Evolutionary conservation across 2,888 invertebrate genomes (phyloP).

Genomic region (Sympetrum striolatum): DNA sequence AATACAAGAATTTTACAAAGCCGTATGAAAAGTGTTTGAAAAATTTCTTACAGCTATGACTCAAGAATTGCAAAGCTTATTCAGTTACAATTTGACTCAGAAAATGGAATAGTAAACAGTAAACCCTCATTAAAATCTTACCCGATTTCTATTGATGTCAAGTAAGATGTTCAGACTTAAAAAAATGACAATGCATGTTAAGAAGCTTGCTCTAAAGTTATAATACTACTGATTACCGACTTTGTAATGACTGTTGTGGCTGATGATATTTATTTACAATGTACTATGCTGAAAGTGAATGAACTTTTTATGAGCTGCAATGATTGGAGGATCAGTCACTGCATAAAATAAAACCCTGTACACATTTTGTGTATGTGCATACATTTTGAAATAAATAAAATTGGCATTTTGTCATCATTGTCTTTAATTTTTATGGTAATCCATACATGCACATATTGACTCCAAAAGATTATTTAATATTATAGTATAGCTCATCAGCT

Average conservation of each 20-base stretch:
- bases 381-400: slow-evolving; percentile 24
- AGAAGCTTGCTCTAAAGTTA: not conserved
- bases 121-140: not conserved
- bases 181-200: not conserved
- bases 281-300: not conserved
- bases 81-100: not conserved
- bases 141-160: not conserved
- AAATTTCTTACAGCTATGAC: not conserved
- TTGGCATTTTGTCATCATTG: not conserved
- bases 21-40: not conserved
- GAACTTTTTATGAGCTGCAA: not conserved
- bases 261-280: not conserved
- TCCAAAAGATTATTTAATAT: too few species aligned
- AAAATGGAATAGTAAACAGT: not conserved
- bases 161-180: too few species aligned
- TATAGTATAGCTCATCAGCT: too few species aligned
- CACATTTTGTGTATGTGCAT: slow-evolving; percentile 18
- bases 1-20: slow-evolving; percentile 4
- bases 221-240: not conserved
- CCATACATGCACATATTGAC: too few species aligned
- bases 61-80: not conserved
- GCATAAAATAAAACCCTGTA: not conserved
- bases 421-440: too few species aligned
- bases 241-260: not conserved
- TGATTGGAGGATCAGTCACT: not conserved